Evolutionary conservation across 1,140 invertebrate species (phyloP), one percentile per base, ranked within the genome.

Genomic region (Pygmarrhopalites habei): DNA sequence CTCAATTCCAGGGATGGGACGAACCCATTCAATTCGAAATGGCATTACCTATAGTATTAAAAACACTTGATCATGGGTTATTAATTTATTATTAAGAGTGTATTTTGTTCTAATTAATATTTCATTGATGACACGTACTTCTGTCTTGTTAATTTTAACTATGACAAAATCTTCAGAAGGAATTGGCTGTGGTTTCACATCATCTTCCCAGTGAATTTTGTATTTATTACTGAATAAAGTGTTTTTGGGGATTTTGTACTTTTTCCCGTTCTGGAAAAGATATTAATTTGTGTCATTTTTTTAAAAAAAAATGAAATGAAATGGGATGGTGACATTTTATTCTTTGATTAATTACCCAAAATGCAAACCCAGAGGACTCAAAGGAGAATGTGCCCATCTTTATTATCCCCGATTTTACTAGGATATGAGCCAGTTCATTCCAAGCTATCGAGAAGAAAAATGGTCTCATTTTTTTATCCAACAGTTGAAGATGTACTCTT

Each of bases 281-380:
- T n/a, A n/a, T n/a, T n/a, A n/a, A n/a, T n/a, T n/a, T n/a, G n/a
- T n/a, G n/a, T n/a, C n/a, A n/a, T n/a, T n/a, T n/a, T n/a, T n/a
- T n/a, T n/a, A n/a, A n/a, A n/a, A n/a, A n/a, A n/a, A n/a, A n/a
- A n/a, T n/a, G n/a, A n/a, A n/a, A n/a, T n/a, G n/a, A n/a, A n/a
- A n/a, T n/a, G n/a, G n/a, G n/a, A n/a, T n/a, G n/a, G n/a, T n/a
- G n/a, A n/a, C n/a, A n/a, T n/a, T n/a, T n/a, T n/a, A n/a, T n/a
- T n/a, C n/a, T n/a, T n/a, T n/a, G n/a, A n/a, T n/a, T n/a, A n/a
- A n/a, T n/a, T n/a, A n/a, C 17, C 51, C 51, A 55, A 21, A 55
- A 55, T 10, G 51, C 51, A 55, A 55, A 55, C 29, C 51, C 51
- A 4, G 51, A 55, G 15, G 51, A 55, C 23, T 55, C 51, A 32